These are phyloP conservation scores for Tethea ocularis DNA, from an alignment of 2,888 invertebrate species.

Conservation along the genomic window DNA sequence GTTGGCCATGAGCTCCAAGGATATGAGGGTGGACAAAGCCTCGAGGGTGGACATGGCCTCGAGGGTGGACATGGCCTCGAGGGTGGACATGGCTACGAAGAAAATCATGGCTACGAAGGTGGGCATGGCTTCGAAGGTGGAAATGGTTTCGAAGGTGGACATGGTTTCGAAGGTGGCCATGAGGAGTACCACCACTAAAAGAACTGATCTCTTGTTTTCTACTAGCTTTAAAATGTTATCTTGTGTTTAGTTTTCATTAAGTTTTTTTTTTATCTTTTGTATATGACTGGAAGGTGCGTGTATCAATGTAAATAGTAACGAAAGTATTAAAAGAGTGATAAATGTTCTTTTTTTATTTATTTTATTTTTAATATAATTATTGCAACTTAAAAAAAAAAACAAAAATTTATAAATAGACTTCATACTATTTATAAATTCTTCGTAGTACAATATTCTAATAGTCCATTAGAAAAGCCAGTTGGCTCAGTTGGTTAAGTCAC, in stretches of 20 bases:
- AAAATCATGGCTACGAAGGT: constrained; percentile 44
- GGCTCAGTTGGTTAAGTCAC: too few species aligned
- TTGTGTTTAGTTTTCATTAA: constrained; percentile 72
- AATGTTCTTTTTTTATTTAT: constrained; percentile 29
- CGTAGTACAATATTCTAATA: too few species aligned
- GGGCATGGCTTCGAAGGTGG: constrained; percentile 48
- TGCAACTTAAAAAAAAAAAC: too few species aligned
- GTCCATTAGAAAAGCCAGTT: too few species aligned
- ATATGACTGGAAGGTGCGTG: constrained; percentile 20
- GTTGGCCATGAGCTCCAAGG: constrained; percentile 42
- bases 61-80: constrained; percentile 46
- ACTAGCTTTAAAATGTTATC: constrained; percentile 78
- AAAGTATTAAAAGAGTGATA: constrained; percentile 79
- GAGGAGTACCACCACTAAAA: constrained; percentile 73
- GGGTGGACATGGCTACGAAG: constrained; percentile 33
- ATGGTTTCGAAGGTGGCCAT: constrained; percentile 49
- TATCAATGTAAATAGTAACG: constrained; percentile 68
- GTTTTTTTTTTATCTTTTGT: constrained; percentile 50
- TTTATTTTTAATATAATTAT: not conserved
- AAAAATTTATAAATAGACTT: too few species aligned
- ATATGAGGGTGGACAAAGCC: constrained; percentile 17
- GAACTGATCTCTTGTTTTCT: constrained; percentile 77
- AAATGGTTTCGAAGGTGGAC: constrained; percentile 32
- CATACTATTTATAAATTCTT: too few species aligned
- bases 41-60: constrained; percentile 25